Percentiles rank a stretch among this genome's conserved stretches.
These are phyloP conservation scores for Brachypodius melanocephalos DNA, from an alignment of 2,113 vertebrate species.

Conservation along the genomic window DNA sequence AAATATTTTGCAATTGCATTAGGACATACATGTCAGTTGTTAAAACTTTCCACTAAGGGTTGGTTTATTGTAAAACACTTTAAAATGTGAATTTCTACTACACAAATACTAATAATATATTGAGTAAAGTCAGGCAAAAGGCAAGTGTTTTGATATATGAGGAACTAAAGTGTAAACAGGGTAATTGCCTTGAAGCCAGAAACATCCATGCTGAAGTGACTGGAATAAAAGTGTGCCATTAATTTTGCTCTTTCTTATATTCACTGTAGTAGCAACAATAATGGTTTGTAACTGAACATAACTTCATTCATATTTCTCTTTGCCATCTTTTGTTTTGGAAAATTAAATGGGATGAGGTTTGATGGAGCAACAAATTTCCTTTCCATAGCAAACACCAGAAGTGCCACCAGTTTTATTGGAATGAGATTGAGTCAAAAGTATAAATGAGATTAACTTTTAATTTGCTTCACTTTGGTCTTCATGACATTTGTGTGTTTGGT, in stretches of 20 bases:
- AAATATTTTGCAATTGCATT: background rate
- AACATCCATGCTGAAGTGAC: background rate
- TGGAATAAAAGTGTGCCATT: background rate
- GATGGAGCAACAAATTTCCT: background rate
- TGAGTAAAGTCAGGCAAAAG: background rate
- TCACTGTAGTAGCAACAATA: background rate
- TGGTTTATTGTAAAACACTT: background rate
- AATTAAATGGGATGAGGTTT: background rate
- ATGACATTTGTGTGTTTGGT: background rate
- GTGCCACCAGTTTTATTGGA: background rate
- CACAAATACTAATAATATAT: background rate
- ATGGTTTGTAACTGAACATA: background rate
- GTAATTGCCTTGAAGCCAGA: background rate
- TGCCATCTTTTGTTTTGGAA: background rate
- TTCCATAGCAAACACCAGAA: background rate
- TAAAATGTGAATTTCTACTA: background rate
- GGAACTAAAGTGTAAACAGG: background rate
- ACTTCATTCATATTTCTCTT: background rate
- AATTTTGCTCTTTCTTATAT: background rate
- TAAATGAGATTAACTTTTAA: background rate
- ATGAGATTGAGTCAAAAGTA: background rate
- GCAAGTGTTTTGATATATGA: background rate
- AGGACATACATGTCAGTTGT: background rate
- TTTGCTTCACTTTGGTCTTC: background rate
- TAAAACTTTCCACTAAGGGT: background rate